phyloP scores from a whole-genome alignment of 1,140 invertebrate species.

The Bombyx mandarina region DNA sequence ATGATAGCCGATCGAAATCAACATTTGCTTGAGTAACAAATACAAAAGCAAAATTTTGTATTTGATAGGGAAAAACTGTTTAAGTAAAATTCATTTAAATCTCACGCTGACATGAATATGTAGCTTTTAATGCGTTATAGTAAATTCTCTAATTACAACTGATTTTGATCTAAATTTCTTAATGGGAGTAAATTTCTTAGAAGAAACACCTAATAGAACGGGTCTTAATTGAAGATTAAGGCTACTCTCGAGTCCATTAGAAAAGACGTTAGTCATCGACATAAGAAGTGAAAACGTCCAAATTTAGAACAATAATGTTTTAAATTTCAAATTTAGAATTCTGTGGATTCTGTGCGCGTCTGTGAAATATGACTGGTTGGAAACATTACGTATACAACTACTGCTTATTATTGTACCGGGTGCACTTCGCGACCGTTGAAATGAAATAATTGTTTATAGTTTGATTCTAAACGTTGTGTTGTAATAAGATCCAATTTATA shows the following conservation, averaged over 20 bases:
- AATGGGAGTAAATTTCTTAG: constrained; percentile 24
- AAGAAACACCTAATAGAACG: constrained; percentile 17
- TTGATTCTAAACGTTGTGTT: constrained; percentile 9
- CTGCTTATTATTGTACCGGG: constrained; percentile 24
- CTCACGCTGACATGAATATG: neutral
- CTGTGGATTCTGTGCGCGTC: constrained; percentile 7
- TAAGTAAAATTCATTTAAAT: too few relatives aligned
- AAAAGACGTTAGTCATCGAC: constrained; percentile 1
- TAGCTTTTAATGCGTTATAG: neutral
- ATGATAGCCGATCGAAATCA: neutral
- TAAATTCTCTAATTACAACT: neutral
- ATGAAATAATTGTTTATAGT: constrained; percentile 27
- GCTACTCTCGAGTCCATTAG: constrained; percentile 2
- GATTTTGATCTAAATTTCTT: constrained; percentile 31
- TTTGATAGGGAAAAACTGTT: neutral
- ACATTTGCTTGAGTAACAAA: neutral
- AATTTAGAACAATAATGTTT: constrained; percentile 1
- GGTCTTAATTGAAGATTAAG: neutral
- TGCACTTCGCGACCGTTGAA: constrained; percentile 16
- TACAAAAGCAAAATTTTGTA: neutral
- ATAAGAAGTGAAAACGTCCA: constrained; percentile 1
- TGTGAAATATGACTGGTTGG: constrained; percentile 21
- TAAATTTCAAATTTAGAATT: constrained; percentile 6
- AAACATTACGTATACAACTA: constrained; percentile 20
- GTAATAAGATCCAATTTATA: constrained; percentile 11